phyloP scores from a whole-genome alignment of 2,888 invertebrate genomes.

The Glaucopsyche alexis region DNA sequence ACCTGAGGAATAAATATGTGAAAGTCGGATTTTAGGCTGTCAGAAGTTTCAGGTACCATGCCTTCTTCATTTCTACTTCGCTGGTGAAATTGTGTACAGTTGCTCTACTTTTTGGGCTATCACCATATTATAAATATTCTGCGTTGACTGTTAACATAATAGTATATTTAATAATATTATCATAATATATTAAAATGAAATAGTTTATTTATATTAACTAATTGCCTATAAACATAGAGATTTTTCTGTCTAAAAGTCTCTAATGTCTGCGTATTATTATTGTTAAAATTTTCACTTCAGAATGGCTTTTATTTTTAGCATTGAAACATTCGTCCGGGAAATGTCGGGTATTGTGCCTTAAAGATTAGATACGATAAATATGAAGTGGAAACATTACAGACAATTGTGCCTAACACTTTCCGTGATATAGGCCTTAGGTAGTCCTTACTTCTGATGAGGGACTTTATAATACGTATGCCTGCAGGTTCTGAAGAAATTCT shows the following conservation, averaged over 20 bases:
- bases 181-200: too few relatives aligned
- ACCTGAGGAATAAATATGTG: too few relatives aligned
- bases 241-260: neutral
- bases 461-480: too few relatives aligned
- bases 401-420: neutral
- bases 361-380: conserved; percentile 6
- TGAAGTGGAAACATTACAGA: neutral
- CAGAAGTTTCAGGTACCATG: too few relatives aligned
- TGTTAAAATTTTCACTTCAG: neutral
- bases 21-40: too few relatives aligned
- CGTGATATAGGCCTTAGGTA: neutral
- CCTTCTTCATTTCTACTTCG: too few relatives aligned
- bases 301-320: neutral
- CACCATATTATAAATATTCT: neutral
- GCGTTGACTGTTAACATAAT: neutral
- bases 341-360: conserved; percentile 5
- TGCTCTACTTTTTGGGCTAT: neutral
- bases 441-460: too few relatives aligned
- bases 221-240: neutral
- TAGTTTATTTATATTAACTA: too few relatives aligned
- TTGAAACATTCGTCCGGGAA: neutral
- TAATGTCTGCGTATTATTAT: neutral
- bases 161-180: too few relatives aligned
- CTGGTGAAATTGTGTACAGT: neutral
- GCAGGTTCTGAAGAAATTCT: neutral